Evolutionary conservation across 2,797 vertebrate species (phyloP), one percentile per base, ranked within the genome.

Genomic region (Lateolabrax maculatus): DNA sequence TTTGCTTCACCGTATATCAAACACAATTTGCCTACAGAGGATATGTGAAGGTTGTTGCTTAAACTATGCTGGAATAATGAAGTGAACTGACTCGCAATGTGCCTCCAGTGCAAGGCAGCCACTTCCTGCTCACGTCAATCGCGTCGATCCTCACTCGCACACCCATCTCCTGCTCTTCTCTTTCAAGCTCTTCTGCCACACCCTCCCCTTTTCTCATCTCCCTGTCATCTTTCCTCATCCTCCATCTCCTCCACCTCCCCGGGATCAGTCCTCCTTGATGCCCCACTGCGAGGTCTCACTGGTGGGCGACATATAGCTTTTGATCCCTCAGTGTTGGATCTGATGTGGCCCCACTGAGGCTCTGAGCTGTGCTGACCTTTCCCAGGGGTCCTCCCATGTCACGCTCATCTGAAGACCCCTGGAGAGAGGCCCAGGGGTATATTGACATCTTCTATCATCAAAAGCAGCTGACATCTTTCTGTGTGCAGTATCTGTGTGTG

Each of bases 301-400:
- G 66, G 25, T 75, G 68, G 61, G 41, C 36, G 39, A 67, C 80
- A 75, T 81, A 46, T 51, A 13, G 23, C 64, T 66, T 80, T 75
- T 85, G 83, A 88, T 86, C 65, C 77, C n/a, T 70, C 39, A 3
- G 41, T 84, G 76, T 81, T 81, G 63, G 46, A 57, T 84, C 27
- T 83, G 68, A 84, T 73, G 61, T 41, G 71, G 34, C 21, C 79
- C 25, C 60, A 18, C 9, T 0, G 9, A 43, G 37, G 48, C 48
- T 66, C 65, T 51, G 75, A 78, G 70, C 81, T 39, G 41, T 0
- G 31, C 25, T 88, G 84, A 87, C 84, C 84, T 89, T 87, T 84
- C 71, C 64, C 71, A 25, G 16, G 27, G 79, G 49, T 52, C 71
- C 48, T 37, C 21, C 55, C 43, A n/a, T 73, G 84, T 69, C 83